A percentile compares a stretch with the other conserved stretches of the same genome.
Conservation (phyloP, 1,140 invertebrate genomes). For the Cyclargus thomasi region DNA sequence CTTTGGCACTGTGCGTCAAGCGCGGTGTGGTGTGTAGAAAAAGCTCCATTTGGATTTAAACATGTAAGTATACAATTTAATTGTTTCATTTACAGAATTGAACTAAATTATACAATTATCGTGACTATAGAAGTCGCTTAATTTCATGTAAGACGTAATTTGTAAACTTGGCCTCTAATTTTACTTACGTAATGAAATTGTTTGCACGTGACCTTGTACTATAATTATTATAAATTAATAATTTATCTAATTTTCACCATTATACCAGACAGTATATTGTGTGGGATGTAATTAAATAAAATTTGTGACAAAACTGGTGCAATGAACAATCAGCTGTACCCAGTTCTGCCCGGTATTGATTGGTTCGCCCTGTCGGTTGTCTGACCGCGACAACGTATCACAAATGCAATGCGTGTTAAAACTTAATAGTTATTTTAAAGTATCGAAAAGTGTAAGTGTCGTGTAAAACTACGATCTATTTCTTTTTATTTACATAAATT, state of each 20-base stretch:
- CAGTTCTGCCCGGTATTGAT: constrained; percentile 32
- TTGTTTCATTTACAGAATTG: background rate
- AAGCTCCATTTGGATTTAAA: constrained; percentile 62
- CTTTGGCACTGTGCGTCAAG: constrained; percentile 68
- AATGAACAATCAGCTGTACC: constrained; percentile 20
- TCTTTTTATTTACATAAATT: no score
- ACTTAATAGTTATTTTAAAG: no score
- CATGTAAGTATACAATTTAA: constrained; percentile 53
- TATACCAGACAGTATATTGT: background rate
- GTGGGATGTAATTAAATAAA: background rate
- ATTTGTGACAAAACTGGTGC: constrained; percentile 13
- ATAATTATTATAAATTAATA: constrained; percentile 26
- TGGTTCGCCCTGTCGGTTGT: constrained; percentile 16
- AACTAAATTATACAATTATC: background rate
- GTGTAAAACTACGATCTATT: no score
- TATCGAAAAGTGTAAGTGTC: no score
- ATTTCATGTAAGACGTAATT: constrained; percentile 8
- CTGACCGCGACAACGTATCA: background rate
- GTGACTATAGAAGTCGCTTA: background rate
- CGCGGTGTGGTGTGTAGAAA: constrained; percentile 61
- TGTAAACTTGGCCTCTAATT: constrained; percentile 18
- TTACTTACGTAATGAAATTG: constrained; percentile 69
- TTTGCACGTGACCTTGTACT: constrained; percentile 70
- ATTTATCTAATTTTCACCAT: constrained; percentile 7
- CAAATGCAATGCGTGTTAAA: background rate